These are phyloP conservation scores for Bellardia pandia DNA, from an alignment of 2,888 invertebrate genomes.

Conservation along the genomic window DNA sequence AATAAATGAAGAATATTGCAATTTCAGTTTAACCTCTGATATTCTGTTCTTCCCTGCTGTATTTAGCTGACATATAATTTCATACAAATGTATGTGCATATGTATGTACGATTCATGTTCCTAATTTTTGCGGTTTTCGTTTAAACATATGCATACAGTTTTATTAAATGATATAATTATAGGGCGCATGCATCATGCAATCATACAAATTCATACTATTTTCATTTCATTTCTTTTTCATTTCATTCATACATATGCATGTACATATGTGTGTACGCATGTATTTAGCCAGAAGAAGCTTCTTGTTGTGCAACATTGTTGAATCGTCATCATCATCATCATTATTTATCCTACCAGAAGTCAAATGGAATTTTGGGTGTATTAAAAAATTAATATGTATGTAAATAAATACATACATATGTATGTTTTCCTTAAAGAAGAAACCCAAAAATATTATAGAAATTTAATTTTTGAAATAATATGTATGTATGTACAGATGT, in stretches of 20 bases:
- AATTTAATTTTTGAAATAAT: neutral
- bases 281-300: slow-evolving; percentile 3
- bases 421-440: neutral
- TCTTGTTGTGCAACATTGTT: slow-evolving; percentile 22
- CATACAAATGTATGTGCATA: neutral
- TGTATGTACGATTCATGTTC: slow-evolving; percentile 6
- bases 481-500: too few relatives aligned
- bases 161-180: slow-evolving; percentile 83
- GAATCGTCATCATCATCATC: slow-evolving; percentile 32
- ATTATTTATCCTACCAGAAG: slow-evolving; percentile 63
- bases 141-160: slow-evolving; percentile 81
- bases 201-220: slow-evolving; percentile 21
- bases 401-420: too few relatives aligned
- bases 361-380: slow-evolving; percentile 52
- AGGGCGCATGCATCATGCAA: slow-evolving; percentile 76
- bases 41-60: neutral
- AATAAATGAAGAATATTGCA: neutral
- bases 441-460: neutral
- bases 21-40: neutral
- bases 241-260: neutral
- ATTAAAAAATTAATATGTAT: neutral
- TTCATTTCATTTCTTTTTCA: slow-evolving; percentile 11
- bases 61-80: neutral
- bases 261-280: too few relatives aligned
- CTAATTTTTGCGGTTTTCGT: slow-evolving; percentile 74